phyloP scores from a whole-genome alignment of 2,888 invertebrate species.

The Stenotaenia linearis region DNA sequence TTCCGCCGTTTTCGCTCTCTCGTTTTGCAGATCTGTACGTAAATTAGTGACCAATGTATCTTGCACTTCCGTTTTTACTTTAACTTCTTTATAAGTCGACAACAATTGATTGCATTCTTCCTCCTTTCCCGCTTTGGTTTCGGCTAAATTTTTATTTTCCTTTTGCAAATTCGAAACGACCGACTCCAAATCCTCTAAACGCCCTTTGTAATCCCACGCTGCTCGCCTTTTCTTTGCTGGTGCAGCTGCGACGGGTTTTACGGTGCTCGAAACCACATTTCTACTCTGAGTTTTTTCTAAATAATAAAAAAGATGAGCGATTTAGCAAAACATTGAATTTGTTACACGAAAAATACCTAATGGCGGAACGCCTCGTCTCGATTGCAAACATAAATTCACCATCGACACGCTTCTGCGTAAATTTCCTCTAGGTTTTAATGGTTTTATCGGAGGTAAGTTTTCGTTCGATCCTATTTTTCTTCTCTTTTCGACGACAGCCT shows the following conservation, averaged over 20 bases:
- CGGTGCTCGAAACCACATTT: neutral
- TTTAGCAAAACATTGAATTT: no score
- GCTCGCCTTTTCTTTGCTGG: neutral
- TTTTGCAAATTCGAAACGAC: neutral
- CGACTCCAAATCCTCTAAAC: constrained; percentile 43
- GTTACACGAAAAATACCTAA: no score
- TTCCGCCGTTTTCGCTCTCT: neutral
- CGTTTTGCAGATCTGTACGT: neutral
- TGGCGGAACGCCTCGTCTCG: neutral
- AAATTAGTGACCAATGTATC: neutral
- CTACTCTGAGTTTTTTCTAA: neutral
- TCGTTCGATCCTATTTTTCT: neutral
- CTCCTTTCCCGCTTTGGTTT: constrained; percentile 28
- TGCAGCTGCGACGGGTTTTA: neutral
- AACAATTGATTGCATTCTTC: neutral
- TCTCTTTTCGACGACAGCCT: neutral
- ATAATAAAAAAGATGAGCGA: neutral
- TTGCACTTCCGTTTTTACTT: neutral
- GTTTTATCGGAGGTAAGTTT: neutral
- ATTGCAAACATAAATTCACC: neutral
- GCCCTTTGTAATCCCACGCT: constrained; percentile 33
- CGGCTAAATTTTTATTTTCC: constrained; percentile 31
- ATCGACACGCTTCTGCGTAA: neutral
- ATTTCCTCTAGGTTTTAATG: neutral
- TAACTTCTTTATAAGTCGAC: neutral